Conservation (phyloP, 2,797 vertebrate genomes). For the Peromyscus nudipes region DNA sequence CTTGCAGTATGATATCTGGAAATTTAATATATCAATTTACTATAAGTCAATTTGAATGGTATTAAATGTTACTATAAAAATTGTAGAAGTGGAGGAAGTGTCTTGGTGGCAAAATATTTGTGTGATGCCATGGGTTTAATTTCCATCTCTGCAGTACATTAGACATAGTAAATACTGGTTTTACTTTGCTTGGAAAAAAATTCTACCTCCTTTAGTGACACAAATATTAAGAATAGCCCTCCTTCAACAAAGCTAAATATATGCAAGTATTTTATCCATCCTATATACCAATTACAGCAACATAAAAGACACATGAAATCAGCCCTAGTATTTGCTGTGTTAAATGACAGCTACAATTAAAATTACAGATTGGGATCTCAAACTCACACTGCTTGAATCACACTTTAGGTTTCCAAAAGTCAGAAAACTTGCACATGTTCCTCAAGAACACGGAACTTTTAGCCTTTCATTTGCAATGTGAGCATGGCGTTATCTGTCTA, state of each 20-base stretch:
- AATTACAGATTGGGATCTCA: background rate
- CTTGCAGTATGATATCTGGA: background rate
- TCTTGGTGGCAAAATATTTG: background rate
- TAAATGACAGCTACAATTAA: background rate
- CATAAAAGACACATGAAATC: too few species aligned
- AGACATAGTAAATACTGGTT: background rate
- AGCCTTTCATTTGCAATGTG: background rate
- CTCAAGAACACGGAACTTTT: background rate
- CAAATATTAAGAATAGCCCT: background rate
- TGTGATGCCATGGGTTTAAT: background rate
- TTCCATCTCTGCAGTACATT: background rate
- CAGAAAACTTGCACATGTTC: too few species aligned
- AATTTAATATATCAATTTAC: background rate
- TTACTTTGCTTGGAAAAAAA: background rate
- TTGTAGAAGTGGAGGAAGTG: background rate
- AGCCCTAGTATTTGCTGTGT: background rate
- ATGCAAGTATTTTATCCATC: too few species aligned
- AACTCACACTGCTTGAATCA: background rate
- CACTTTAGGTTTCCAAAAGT: background rate
- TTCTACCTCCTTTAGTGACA: background rate
- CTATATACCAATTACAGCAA: too few species aligned
- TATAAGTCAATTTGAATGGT: background rate
- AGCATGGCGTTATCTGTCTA: background rate
- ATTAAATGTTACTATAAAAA: background rate
- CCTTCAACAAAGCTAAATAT: background rate